Base-by-base conservation (phyloP, 2,797 vertebrate genomes). In the Cyprinella venusta region DNA sequence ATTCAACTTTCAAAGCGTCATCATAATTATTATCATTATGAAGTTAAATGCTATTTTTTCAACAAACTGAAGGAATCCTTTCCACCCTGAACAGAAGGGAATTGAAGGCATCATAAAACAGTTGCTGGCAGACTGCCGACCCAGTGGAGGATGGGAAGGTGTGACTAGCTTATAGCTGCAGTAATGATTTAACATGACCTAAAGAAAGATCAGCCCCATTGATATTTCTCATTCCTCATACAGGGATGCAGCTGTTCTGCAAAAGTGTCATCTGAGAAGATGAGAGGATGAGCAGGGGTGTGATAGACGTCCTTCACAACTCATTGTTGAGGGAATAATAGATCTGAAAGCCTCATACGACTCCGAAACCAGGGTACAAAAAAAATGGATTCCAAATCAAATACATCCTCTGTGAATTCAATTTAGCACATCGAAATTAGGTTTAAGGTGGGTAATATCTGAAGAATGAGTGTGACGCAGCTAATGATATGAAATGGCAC, bases 141-240 rank as follows among this genome's bases (percentile, higher is more conserved):
- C 45, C 70, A 33, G 70, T 52, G 70, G 70, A 48, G 30, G 48
- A 74, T 33, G 10, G 13, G 13, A 38, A 56, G 72, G 72, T 75
- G 19, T 2, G 33, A 56, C 71, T 56, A 64, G 65, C 80, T 65
- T 65, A 74, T 65, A 65, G 33, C 71, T 56, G 50, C 72, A 33
- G 38, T 75, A 56, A 75, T 38, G 50, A 56, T 75, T 56, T 75
- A 75, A 56, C 50, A 75, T 8, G 19, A 56, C 50, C 72, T 52
- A 24, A 40, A 79, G 63, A 72, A 45, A 85, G 36, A 45, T 56
- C 33, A 6, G 59, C 8, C 42, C 64, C 52, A 38, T 74, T 69
- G 10, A 82, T 79, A 85, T 9, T 42, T 59, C 75, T 79, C 38
- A 30, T 71, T 72, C 70, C 67, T 48, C 30, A 56, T 45, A 10